phyloP scores from a whole-genome alignment of 2,797 vertebrate species.

The Falco cherrug region DNA sequence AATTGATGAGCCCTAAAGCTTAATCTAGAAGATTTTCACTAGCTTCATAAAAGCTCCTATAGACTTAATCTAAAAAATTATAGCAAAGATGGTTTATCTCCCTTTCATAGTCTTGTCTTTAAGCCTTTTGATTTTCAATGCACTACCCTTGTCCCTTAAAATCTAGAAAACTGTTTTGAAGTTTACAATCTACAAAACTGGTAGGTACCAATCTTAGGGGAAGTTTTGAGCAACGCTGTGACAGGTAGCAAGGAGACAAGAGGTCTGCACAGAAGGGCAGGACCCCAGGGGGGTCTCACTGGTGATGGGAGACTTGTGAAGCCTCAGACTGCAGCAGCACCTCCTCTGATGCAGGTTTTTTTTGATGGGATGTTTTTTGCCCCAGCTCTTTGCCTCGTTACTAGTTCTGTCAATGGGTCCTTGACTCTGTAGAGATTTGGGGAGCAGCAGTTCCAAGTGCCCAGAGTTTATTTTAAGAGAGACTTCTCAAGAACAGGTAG shows the following conservation, averaged over 20 bases:
- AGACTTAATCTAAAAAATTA: not conserved
- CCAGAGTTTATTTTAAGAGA: not conserved
- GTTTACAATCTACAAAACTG: not conserved
- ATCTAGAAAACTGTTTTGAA: not conserved
- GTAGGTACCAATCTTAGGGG: not conserved
- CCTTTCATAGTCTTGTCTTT: not conserved
- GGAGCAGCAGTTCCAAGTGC: not conserved
- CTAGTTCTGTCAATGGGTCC: not conserved
- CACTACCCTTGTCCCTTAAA: not conserved
- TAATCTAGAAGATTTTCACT: not conserved
- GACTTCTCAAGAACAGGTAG: not conserved
- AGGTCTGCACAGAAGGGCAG: not conserved
- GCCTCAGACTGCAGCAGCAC: not conserved
- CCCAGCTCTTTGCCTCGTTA: rapidly evolving
- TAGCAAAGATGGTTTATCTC: not conserved
- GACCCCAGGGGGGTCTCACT: not conserved
- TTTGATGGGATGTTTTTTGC: not conserved
- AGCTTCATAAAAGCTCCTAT: not conserved
- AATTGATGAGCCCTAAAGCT: not conserved
- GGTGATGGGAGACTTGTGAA: not conserved
- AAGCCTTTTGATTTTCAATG: not conserved
- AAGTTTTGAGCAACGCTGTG: not conserved
- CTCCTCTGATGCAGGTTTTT: not conserved
- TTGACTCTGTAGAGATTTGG: not conserved
- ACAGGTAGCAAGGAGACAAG: not conserved